Evolutionary conservation across 2,888 invertebrate genomes (phyloP).

Genomic region (Polymixis flavicincta): DNA sequence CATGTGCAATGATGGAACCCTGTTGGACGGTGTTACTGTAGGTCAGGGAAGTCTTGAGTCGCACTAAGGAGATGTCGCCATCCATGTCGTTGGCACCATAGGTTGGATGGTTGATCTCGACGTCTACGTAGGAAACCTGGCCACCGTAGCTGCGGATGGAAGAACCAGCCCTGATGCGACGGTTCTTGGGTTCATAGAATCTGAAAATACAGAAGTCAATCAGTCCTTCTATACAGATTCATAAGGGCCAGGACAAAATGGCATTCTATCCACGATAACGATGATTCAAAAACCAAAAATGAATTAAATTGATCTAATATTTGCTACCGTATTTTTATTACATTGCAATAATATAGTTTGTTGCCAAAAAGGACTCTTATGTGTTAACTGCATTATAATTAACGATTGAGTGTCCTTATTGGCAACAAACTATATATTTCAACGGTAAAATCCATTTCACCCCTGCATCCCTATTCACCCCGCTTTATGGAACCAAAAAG

Average conservation of each 20-base stretch:
- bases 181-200: constrained; percentile 57
- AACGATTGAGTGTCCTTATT: no score
- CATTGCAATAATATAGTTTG: no score
- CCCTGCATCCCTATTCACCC: no score
- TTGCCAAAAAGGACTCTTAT: no score
- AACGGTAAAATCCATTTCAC: no score
- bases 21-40: constrained; percentile 67
- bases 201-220: constrained; percentile 59
- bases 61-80: constrained; percentile 76
- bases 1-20: constrained; percentile 65
- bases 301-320: no score
- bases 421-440: no score
- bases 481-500: background rate
- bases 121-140: constrained; percentile 61
- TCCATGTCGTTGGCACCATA: constrained; percentile 69
- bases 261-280: no score
- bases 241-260: background rate
- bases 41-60: constrained; percentile 59
- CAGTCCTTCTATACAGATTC: background rate
- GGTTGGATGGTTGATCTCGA: constrained; percentile 72
- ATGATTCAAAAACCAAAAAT: background rate
- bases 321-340: no score
- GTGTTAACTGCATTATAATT: no score
- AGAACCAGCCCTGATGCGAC: constrained; percentile 79
- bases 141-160: constrained; percentile 76